Conservation (phyloP, 2,888 invertebrate genomes). For the Congeria kusceri region DNA sequence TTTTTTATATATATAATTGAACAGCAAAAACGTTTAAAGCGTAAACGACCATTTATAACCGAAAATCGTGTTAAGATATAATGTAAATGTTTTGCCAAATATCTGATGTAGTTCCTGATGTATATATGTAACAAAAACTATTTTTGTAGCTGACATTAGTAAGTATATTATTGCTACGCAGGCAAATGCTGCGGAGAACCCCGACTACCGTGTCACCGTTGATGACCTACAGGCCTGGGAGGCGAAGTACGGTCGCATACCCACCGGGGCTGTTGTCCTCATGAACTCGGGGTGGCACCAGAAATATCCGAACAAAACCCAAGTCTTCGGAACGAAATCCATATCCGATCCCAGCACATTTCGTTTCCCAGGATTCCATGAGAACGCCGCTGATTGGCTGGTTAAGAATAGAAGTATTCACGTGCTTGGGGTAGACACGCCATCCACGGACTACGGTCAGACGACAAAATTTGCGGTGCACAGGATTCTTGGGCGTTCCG, state of each 20-base stretch:
- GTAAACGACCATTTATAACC: no score
- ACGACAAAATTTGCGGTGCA: constrained; percentile 86
- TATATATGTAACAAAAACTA: no score
- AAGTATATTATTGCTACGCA: not conserved
- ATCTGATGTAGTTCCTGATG: no score
- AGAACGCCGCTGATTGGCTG: constrained; percentile 88
- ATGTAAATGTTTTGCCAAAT: no score
- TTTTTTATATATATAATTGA: no score
- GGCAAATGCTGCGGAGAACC: constrained; percentile 29
- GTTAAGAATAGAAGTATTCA: constrained; percentile 85
- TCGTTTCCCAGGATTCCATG: constrained; percentile 86
- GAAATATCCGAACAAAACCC: constrained; percentile 79
- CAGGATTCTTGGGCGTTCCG: constrained; percentile 86
- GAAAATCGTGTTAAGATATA: no score
- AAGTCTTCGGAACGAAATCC: constrained; percentile 64
- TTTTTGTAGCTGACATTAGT: no score
- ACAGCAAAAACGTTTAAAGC: no score
- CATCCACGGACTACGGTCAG: constrained; percentile 88
- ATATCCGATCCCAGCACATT: constrained; percentile 64
- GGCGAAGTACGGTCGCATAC: constrained; percentile 84
- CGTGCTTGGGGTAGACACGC: constrained; percentile 89
- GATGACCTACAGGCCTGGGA: constrained; percentile 83
- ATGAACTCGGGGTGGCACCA: constrained; percentile 85
- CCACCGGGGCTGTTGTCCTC: constrained; percentile 85
- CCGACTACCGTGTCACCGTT: constrained; percentile 45